Conservation (phyloP, 2,113 vertebrate species). For the Chascanopsetta lugubris region DNA sequence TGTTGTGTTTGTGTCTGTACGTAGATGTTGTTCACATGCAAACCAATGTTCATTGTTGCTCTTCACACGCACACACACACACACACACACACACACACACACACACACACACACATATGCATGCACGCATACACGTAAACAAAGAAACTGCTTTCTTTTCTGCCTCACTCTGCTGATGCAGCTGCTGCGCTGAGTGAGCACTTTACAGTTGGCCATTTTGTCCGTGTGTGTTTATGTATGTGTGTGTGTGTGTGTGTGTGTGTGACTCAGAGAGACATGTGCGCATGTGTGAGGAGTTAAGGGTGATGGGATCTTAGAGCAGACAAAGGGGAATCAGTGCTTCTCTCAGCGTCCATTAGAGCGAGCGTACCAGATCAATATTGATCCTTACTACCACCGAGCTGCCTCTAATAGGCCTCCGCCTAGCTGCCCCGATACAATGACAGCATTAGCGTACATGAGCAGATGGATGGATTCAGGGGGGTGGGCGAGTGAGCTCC, state of each 20-base stretch:
- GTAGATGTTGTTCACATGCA: background rate
- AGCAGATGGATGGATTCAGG: slow-evolving; percentile 61
- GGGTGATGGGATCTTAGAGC: slow-evolving; percentile 65
- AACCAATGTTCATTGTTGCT: background rate
- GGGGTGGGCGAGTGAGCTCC: slow-evolving; percentile 31
- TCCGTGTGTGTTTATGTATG: slow-evolving; percentile 33
- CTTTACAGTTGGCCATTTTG: slow-evolving; percentile 51
- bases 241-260: slow-evolving; percentile 16
- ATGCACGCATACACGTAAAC: slow-evolving; percentile 14
- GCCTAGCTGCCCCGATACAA: slow-evolving; percentile 63
- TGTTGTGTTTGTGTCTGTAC: background rate
- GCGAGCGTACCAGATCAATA: slow-evolving; percentile 76
- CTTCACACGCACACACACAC: slow-evolving; percentile 14
- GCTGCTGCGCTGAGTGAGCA: slow-evolving; percentile 67
- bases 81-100: slow-evolving; percentile 19
- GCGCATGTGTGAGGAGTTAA: slow-evolving; percentile 57
- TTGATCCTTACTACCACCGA: slow-evolving; percentile 67
- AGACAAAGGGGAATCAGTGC: slow-evolving; percentile 72
- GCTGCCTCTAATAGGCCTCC: slow-evolving; percentile 70
- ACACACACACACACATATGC: too few species aligned
- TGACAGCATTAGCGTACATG: slow-evolving; percentile 69
- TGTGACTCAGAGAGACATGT: slow-evolving; percentile 15
- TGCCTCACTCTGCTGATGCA: slow-evolving; percentile 45
- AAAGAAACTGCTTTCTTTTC: too few species aligned
- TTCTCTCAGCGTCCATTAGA: slow-evolving; percentile 77